A percentile compares a stretch with the other conserved stretches of the same genome.
Conservation (phyloP, 2,113 vertebrate species). For the Anser brachyrhynchus region DNA sequence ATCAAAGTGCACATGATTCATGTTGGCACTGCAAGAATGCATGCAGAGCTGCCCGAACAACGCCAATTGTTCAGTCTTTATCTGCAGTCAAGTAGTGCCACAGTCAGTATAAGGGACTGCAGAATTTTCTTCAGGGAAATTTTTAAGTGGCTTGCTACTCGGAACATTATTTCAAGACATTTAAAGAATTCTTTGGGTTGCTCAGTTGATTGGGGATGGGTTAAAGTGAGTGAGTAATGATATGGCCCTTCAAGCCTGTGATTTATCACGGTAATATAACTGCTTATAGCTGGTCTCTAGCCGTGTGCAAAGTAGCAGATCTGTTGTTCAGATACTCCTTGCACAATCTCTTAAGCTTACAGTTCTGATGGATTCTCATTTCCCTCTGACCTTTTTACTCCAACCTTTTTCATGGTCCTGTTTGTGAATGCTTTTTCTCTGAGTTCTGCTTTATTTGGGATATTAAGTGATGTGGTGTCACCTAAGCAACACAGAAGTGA, state of each 20-base stretch:
- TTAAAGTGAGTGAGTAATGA: not conserved
- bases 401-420: not conserved
- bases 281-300: not conserved
- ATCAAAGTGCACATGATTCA: rapidly evolving
- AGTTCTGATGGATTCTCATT: not conserved
- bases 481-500: not conserved
- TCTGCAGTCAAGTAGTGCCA: rapidly evolving
- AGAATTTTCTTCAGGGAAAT: not conserved
- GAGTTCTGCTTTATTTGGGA: not conserved
- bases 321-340: not conserved
- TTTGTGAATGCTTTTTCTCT: not conserved
- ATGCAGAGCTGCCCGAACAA: not conserved
- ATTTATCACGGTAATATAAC: not conserved
- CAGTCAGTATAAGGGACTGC: not conserved
- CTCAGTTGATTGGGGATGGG: not conserved
- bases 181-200: not conserved
- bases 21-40: rapidly evolving
- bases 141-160: not conserved
- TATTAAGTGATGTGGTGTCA: not conserved
- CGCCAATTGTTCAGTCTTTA: rapidly evolving
- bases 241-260: not conserved
- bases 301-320: not conserved
- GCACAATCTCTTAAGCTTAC: not conserved
- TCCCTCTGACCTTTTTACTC: not conserved
- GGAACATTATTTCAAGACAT: not conserved